Evolutionary conservation across 2,888 invertebrate genomes (phyloP).

Genomic region (Eilema sororculum): DNA sequence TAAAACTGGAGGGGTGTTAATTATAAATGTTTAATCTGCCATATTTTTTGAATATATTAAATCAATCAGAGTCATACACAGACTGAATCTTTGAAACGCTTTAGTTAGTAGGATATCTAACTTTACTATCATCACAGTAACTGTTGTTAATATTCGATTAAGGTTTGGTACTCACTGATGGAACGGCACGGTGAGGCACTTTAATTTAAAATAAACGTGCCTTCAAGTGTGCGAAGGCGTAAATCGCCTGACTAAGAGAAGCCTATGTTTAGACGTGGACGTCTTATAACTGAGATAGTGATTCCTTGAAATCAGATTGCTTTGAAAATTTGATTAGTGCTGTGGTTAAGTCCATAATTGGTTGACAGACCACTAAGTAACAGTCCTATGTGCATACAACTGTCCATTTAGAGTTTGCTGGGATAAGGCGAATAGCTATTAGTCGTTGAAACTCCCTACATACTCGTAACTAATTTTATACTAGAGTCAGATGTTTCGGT

Average conservation of each 20-base stretch:
- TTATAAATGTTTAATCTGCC: constrained; percentile 66
- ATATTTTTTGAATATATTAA: constrained; percentile 70
- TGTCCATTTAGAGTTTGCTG: background rate
- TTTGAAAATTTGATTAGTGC: background rate
- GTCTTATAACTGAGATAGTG: background rate
- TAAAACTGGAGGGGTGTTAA: constrained; percentile 42
- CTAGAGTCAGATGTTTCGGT: background rate
- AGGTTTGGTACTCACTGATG: constrained; percentile 27
- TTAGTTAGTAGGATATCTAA: constrained; percentile 72
- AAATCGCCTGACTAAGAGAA: background rate
- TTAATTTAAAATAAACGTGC: background rate
- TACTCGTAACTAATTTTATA: background rate
- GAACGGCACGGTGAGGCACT: background rate
- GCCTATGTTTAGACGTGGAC: background rate
- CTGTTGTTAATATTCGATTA: constrained; percentile 64
- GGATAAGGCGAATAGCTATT: background rate
- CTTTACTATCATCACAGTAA: constrained; percentile 69
- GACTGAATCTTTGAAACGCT: constrained; percentile 77
- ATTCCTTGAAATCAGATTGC: background rate
- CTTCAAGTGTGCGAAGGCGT: background rate
- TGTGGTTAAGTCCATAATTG: background rate
- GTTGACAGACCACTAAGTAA: background rate
- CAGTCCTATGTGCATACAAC: background rate
- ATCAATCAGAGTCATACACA: constrained; percentile 74
- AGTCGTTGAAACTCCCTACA: too few relatives aligned